These are phyloP conservation scores for Drosophila quadrilineata DNA, from an alignment of 1,140 invertebrate species.

Conservation along the genomic window DNA sequence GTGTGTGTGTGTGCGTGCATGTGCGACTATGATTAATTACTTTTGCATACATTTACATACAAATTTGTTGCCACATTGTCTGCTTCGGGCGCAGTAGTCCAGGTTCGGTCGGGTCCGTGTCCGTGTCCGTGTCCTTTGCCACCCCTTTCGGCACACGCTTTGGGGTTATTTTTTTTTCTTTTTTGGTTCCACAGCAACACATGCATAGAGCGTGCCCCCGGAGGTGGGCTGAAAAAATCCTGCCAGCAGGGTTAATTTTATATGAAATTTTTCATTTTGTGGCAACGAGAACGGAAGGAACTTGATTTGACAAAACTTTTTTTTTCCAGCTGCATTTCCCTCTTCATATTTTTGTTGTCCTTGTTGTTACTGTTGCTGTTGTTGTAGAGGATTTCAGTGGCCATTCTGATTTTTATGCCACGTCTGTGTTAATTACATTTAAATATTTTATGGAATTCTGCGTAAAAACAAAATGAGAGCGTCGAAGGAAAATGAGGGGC, in stretches of 20 bases:
- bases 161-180: slow-evolving; percentile 44
- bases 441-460: slow-evolving; percentile 61
- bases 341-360: neutral
- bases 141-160: slow-evolving; percentile 9
- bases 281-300: slow-evolving; percentile 68
- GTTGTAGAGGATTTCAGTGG: too few species aligned
- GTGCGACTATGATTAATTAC: slow-evolving; percentile 81
- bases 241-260: slow-evolving; percentile 68
- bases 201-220: slow-evolving; percentile 6
- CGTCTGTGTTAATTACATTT: slow-evolving; percentile 59
- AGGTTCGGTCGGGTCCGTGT: too few species aligned
- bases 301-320: slow-evolving; percentile 74
- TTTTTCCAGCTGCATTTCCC: slow-evolving; percentile 24
- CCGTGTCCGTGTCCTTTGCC: slow-evolving; percentile 3
- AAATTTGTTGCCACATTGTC: slow-evolving; percentile 80
- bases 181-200: too few species aligned
- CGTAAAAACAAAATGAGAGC: slow-evolving; percentile 37
- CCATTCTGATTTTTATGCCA: slow-evolving; percentile 34
- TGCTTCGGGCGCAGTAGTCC: slow-evolving; percentile 59
- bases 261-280: slow-evolving; percentile 77
- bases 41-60: slow-evolving; percentile 81
- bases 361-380: slow-evolving; percentile 8
- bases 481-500: too few species aligned
- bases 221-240: slow-evolving; percentile 41
- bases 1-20: slow-evolving; percentile 59